These are phyloP conservation scores for Melanocharis versteri DNA, from an alignment of 2,113 vertebrate species.

Conservation along the genomic window DNA sequence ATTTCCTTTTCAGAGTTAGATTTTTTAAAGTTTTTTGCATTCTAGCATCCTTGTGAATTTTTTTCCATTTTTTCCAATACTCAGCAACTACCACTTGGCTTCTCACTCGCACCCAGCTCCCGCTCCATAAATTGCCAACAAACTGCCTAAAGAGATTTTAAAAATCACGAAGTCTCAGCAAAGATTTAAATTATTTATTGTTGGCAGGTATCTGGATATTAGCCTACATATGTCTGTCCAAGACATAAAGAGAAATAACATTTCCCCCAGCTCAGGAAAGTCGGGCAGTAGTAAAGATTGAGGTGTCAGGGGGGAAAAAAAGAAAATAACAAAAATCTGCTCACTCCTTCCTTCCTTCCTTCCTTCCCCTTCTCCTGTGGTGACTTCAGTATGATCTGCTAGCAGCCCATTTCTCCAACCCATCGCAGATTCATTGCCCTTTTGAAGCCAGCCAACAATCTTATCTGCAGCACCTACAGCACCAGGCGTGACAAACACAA, in stretches of 20 bases:
- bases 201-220: background rate
- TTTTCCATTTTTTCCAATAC: background rate
- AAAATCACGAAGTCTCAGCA: background rate
- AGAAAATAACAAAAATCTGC: background rate
- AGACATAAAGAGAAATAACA: background rate
- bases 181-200: background rate
- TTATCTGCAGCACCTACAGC: background rate
- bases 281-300: background rate
- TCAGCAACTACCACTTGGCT: background rate
- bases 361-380: background rate
- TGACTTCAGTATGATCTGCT: background rate
- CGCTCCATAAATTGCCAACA: background rate
- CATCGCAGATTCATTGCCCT: background rate
- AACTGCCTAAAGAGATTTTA: background rate
- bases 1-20: background rate
- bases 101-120: background rate
- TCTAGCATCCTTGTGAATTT: background rate
- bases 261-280: background rate
- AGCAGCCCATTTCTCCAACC: background rate
- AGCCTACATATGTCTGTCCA: background rate
- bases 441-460: background rate
- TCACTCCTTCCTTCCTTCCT: background rate
- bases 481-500: background rate
- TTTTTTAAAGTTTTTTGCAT: background rate
- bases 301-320: background rate